Conservation (phyloP, 2,888 invertebrate species). For the Rhagonycha fulva region DNA sequence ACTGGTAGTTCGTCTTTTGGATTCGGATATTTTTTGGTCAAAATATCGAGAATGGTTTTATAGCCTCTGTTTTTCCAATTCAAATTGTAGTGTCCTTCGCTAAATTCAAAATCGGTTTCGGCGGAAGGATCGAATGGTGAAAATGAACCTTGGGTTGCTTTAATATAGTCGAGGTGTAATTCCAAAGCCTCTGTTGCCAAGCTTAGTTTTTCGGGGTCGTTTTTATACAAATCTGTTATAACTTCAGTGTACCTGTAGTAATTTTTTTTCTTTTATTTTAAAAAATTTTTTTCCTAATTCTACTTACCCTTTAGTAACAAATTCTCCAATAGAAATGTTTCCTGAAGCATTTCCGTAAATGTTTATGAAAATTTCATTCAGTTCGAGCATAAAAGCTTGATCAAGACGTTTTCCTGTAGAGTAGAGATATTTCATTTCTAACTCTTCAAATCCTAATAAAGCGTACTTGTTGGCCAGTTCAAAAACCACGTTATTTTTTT, state of each 20-base stretch:
- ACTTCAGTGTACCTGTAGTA: background rate
- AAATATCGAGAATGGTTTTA: slow-evolving; percentile 65
- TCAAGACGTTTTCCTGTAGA: slow-evolving; percentile 42
- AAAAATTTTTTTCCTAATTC: background rate
- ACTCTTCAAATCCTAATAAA: slow-evolving; percentile 35
- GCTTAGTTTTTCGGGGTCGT: background rate
- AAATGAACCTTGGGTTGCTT: slow-evolving; percentile 57
- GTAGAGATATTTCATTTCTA: slow-evolving; percentile 38
- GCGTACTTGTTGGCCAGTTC: slow-evolving; percentile 45
- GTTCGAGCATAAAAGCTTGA: slow-evolving; percentile 38
- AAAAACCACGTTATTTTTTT: slow-evolving; percentile 45
- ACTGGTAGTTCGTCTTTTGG: slow-evolving; percentile 37
- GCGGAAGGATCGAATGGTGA: slow-evolving; percentile 70
- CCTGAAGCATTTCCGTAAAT: slow-evolving; percentile 36
- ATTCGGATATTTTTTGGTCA: slow-evolving; percentile 57
- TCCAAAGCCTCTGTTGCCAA: background rate
- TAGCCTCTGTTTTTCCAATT: slow-evolving; percentile 77
- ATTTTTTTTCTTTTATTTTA: background rate
- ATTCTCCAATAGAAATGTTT: slow-evolving; percentile 43
- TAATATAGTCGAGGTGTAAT: background rate
- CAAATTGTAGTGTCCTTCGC: slow-evolving; percentile 39
- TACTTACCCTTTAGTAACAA: slow-evolving; percentile 44
- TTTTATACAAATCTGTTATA: background rate
- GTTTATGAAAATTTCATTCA: slow-evolving; percentile 38
- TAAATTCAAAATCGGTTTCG: slow-evolving; percentile 62